These are phyloP conservation scores for Tringa solitaria DNA, from an alignment of 2,113 vertebrate species.

Conservation along the genomic window DNA sequence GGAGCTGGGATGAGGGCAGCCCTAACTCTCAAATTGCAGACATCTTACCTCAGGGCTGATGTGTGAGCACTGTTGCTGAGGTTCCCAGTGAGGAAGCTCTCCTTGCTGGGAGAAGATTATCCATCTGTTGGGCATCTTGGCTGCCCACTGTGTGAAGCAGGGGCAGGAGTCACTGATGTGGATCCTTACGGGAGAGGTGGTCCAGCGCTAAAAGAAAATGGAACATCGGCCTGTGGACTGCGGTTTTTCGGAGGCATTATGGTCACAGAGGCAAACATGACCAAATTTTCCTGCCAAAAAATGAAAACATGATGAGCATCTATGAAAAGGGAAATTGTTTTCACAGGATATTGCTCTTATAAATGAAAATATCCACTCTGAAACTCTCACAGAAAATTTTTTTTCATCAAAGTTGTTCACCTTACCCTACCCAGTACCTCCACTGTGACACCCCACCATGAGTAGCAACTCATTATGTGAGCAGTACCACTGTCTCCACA, in stretches of 20 bases:
- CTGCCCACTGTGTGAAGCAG: background rate
- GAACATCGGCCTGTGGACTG: background rate
- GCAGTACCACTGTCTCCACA: background rate
- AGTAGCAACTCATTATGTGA: background rate
- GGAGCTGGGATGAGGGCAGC: background rate
- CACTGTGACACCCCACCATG: background rate
- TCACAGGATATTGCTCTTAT: background rate
- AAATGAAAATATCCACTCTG: background rate
- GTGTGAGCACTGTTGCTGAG: background rate
- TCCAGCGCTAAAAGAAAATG: background rate
- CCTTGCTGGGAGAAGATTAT: background rate
- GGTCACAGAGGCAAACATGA: background rate
- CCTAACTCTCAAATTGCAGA: background rate
- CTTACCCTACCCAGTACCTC: background rate
- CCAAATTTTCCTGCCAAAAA: background rate
- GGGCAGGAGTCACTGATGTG: background rate
- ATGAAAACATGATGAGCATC: background rate
- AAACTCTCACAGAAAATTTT: background rate
- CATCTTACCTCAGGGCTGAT: background rate
- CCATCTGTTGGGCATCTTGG: background rate
- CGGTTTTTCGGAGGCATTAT: background rate
- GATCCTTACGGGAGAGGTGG: background rate
- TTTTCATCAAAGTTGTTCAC: background rate
- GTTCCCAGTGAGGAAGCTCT: background rate
- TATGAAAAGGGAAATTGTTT: background rate